Evolutionary conservation across 2,888 invertebrate genomes (phyloP).

Genomic region (Volucella inanis): DNA sequence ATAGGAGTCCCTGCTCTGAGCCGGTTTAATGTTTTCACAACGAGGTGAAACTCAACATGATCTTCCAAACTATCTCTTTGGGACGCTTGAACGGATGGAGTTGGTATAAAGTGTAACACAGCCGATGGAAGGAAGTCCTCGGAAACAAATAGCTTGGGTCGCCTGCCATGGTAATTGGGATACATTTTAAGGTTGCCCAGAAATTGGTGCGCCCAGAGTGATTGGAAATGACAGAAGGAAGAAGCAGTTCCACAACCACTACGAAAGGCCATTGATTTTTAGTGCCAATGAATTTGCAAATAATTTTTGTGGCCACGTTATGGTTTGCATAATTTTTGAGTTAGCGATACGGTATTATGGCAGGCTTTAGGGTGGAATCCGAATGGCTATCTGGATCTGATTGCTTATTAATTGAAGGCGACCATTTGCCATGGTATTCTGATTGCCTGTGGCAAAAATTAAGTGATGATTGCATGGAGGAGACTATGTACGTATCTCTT

Average conservation of each 20-base stretch:
- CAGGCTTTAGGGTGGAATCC: not conserved
- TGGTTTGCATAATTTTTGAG: constrained; percentile 62
- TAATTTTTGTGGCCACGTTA: constrained; percentile 63
- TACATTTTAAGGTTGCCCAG: constrained; percentile 63
- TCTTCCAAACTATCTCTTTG: constrained; percentile 44
- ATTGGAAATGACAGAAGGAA: constrained; percentile 29
- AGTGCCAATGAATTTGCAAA: constrained; percentile 70
- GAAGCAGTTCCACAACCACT: constrained; percentile 4
- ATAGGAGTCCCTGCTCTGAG: constrained; percentile 30
- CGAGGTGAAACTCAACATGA: constrained; percentile 61
- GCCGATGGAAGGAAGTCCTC: not conserved
- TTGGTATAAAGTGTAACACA: not conserved
- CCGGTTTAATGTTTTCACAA: constrained; percentile 63
- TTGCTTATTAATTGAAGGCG: constrained; percentile 63
- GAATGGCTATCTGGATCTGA: constrained; percentile 35
- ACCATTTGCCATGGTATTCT: constrained; percentile 6
- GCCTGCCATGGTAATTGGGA: constrained; percentile 68
- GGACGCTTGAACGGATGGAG: not conserved
- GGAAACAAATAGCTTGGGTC: constrained; percentile 57
- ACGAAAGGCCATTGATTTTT: constrained; percentile 71
- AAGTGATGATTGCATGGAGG: constrained; percentile 14
- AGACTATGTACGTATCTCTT: not conserved
- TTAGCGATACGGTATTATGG: constrained; percentile 44
- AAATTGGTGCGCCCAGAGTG: constrained; percentile 34
- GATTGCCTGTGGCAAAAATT: not conserved